These are phyloP conservation scores for Phortica variegata DNA, from an alignment of 1,140 invertebrate genomes.

Conservation along the genomic window DNA sequence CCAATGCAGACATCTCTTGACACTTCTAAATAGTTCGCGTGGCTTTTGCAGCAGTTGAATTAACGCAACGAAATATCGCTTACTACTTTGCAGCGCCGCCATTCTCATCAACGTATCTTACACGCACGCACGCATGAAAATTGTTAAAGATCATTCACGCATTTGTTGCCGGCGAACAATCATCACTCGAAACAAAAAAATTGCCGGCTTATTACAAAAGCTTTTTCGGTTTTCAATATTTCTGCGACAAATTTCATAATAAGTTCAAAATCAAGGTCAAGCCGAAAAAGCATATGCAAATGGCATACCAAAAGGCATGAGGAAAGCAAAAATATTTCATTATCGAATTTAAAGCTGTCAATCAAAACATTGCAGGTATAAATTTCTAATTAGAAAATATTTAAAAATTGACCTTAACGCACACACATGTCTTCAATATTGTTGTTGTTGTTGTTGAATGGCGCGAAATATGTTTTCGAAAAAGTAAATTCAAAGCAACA, in stretches of 20 bases:
- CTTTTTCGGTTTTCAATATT: no score
- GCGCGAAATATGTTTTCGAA: no score
- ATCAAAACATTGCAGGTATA: conserved; percentile 9
- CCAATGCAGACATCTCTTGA: conserved; percentile 53
- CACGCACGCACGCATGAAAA: no score
- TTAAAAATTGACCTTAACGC: no score
- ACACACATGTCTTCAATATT: no score
- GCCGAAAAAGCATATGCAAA: not conserved
- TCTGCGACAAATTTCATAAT: conserved; percentile 33
- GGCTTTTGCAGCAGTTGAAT: conserved; percentile 5
- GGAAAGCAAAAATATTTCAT: not conserved
- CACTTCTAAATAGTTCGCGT: conserved; percentile 54
- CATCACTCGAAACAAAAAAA: not conserved
- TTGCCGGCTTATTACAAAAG: not conserved
- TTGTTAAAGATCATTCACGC: no score
- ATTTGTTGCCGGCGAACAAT: conserved; percentile 1
- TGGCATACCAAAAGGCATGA: not conserved
- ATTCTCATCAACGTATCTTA: no score
- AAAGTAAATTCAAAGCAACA: no score
- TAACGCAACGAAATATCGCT: no score
- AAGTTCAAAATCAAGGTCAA: conserved; percentile 51
- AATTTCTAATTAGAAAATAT: no score
- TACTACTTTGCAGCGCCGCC: conserved; percentile 21
- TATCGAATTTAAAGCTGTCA: conserved; percentile 22
- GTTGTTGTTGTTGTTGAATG: no score